These are phyloP conservation scores for Pteropus rufus DNA, from an alignment of 2,797 vertebrate species.

Conservation along the genomic window DNA sequence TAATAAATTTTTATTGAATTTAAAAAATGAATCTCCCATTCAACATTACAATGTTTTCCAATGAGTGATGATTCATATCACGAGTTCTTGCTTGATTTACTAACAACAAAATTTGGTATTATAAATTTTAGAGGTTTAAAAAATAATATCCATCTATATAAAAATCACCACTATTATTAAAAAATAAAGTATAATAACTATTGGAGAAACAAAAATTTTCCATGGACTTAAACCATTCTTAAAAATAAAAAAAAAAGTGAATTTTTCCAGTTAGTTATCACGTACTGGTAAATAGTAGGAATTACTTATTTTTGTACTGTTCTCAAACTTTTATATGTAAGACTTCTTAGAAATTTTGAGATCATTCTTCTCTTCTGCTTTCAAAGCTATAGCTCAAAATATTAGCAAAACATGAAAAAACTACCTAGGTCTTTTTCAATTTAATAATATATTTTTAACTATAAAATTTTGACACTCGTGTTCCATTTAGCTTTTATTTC, in stretches of 20 bases:
- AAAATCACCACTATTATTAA: not conserved
- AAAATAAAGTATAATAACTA: not conserved
- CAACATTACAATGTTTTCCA: not conserved
- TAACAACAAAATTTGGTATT: not conserved
- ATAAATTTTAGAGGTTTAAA: not conserved
- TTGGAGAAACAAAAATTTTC: not conserved
- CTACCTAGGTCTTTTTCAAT: not conserved
- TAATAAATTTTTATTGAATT: not conserved
- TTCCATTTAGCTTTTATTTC: not conserved
- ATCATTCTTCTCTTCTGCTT: not conserved
- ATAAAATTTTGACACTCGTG: not conserved
- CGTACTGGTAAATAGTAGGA: not conserved
- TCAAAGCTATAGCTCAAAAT: not conserved
- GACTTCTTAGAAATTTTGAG: not conserved
- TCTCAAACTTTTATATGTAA: not conserved
- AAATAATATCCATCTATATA: not conserved
- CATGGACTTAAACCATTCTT: not conserved
- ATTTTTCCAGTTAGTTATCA: not conserved
- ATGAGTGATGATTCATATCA: not conserved
- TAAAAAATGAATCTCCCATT: not conserved
- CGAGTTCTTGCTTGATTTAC: not conserved
- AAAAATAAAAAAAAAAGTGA: not conserved
- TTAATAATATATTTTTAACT: not conserved
- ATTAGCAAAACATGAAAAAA: not conserved
- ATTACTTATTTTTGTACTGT: not conserved